Evolutionary conservation across 2,113 vertebrate species (phyloP).

Genomic region (Haemorhous mexicanus): DNA sequence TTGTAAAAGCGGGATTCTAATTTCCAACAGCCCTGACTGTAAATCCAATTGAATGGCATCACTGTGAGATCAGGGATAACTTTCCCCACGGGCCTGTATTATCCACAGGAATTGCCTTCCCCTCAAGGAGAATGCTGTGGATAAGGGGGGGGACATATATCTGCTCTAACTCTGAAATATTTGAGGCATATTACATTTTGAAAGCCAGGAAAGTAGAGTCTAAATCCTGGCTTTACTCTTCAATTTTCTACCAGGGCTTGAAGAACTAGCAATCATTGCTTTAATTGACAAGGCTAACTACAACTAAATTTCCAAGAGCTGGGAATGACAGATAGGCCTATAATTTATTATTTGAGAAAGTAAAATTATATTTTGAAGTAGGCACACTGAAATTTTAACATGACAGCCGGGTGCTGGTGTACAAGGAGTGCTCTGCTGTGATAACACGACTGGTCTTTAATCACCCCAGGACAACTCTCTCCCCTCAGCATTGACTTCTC

Average conservation of each 20-base stretch:
- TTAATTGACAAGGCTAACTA: not conserved
- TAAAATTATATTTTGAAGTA: not conserved
- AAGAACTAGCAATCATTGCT: not conserved
- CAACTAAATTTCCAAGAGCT: not conserved
- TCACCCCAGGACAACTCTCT: not conserved
- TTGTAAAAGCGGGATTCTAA: not conserved
- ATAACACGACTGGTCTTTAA: constrained; percentile 20
- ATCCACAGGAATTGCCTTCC: not conserved
- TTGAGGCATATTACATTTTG: not conserved
- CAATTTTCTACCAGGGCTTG: not conserved
- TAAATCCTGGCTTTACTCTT: not conserved
- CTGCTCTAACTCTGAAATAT: not conserved
- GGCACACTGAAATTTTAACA: not conserved
- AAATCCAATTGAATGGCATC: not conserved
- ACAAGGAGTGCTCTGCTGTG: not conserved
- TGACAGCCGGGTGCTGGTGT: not conserved
- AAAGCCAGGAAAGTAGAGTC: not conserved
- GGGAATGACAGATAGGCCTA: not conserved
- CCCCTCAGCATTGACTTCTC: not conserved
- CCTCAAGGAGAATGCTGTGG: not conserved
- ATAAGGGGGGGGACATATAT: not conserved
- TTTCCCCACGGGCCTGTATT: not conserved
- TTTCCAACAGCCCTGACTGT: not conserved
- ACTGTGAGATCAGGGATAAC: not conserved
- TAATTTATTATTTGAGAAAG: not conserved